phyloP scores from a whole-genome alignment of 2,888 invertebrate species.

The Amiota communis region DNA sequence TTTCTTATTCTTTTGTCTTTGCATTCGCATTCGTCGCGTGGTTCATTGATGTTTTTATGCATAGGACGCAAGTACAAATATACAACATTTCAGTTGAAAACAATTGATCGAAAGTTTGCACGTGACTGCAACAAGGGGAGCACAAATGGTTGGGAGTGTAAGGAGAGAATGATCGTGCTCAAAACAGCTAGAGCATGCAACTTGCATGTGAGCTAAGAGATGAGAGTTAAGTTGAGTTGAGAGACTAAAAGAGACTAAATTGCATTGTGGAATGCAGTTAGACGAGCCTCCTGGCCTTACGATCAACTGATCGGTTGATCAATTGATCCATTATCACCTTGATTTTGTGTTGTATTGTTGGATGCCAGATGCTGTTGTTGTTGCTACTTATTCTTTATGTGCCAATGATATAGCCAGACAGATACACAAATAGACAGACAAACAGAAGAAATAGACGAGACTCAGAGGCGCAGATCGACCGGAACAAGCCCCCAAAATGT shows the following conservation, averaged over 20 bases:
- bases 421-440: not conserved
- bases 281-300: constrained; percentile 12
- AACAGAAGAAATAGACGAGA: not conserved
- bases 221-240: not conserved
- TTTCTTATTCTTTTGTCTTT: not conserved
- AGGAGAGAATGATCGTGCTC: not conserved
- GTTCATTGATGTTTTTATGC: not conserved
- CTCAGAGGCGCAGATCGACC: not conserved
- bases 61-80: not conserved
- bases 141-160: not conserved
- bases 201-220: not conserved
- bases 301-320: no score
- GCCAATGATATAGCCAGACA: not conserved
- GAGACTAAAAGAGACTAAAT: not conserved
- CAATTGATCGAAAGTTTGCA: not conserved
- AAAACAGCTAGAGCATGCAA: no score
- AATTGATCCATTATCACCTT: no score
- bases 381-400: no score
- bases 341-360: no score
- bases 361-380: no score
- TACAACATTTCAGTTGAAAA: not conserved
- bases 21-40: not conserved
- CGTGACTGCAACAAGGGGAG: not conserved
- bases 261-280: constrained; percentile 18
- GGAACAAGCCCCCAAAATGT: constrained; percentile 10